Evolutionary conservation across 1,140 invertebrate species (phyloP), one percentile per base, ranked within the genome.

Genomic region (Drosophila athabasca): DNA sequence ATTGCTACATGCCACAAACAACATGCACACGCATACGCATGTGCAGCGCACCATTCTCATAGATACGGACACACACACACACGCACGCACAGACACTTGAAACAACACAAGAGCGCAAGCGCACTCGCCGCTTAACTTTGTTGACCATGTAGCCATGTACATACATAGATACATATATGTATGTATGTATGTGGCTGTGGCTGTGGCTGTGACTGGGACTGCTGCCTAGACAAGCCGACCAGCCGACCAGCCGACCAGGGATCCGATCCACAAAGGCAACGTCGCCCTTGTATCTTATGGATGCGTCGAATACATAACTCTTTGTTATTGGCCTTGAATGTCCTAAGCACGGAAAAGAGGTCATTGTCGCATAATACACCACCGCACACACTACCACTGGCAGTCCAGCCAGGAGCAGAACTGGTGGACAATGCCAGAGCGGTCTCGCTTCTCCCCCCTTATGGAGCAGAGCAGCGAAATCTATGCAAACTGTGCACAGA

Each of bases 321-420:
- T 77, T 71, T 77, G 74, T 77, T 77, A 77, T 77, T 77, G 75
- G 75, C 75, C 75, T 77, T 77, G 75, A 77, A 77, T 77, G 66
- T 77, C 75, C 75, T 77, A 77, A 77, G 75, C 75, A 77, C 75
- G 75, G 75, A 77, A 77, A 77, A 77, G 75, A 77, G 75, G 75
- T 77, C 75, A 77, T 77, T 77, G 75, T 77, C 75, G 75, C 75
- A 77, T 77, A 77, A 77, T 77, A 77, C 60, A 31, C 69, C 64
- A 59, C 59, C 52, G 6, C 26, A 19, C 62, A 22, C 15, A 13
- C 51, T 24, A 31, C 57, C 13, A 26, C 22, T 39, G 53, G 24
- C 22, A 44, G 6, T n/a, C 48, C 15, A 29, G 35, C 31, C 6
- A 29, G 26, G 2, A 31, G 29, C 29, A 31, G 31, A 35, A 13